Conservation (phyloP, 2,797 vertebrate species). For the Oryzias sinensis region DNA sequence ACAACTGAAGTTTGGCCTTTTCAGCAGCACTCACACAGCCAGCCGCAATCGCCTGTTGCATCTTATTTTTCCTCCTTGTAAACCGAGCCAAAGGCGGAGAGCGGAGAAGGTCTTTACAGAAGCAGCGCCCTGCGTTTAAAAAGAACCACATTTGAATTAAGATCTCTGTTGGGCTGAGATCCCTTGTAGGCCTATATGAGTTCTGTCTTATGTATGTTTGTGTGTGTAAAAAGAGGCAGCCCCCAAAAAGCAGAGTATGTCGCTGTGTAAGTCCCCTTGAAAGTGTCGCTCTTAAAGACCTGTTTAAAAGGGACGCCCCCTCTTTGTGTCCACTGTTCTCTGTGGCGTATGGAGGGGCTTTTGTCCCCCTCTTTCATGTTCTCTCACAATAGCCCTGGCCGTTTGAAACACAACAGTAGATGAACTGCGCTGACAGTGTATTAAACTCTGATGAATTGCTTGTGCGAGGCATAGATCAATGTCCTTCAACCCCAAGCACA, state of each 20-base stretch:
- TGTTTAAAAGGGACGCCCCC: constrained; percentile 84
- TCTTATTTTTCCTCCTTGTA: constrained; percentile 29
- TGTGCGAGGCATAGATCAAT: constrained; percentile 82
- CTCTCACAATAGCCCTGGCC: constrained; percentile 74
- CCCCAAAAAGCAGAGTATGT: constrained; percentile 70
- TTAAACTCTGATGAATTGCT: constrained; percentile 85
- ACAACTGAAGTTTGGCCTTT: constrained; percentile 31
- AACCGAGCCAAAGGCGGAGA: constrained; percentile 27
- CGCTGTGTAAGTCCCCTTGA: constrained; percentile 79
- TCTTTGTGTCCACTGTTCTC: constrained; percentile 82
- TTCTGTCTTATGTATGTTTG: constrained; percentile 76
- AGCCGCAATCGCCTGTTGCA: constrained; percentile 35
- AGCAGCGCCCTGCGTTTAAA: constrained; percentile 25
- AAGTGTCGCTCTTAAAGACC: constrained; percentile 78
- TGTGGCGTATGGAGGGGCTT: constrained; percentile 77
- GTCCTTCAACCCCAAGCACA: constrained; percentile 81
- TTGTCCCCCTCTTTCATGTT: constrained; percentile 83
- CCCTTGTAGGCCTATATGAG: constrained; percentile 65
- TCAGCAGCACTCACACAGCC: constrained; percentile 12
- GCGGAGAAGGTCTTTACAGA: constrained; percentile 29
- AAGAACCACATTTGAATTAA: constrained; percentile 65
- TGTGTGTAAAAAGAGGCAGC: constrained; percentile 69
- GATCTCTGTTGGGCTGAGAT: constrained; percentile 64
- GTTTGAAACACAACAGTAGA: constrained; percentile 84
- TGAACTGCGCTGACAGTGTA: constrained; percentile 86